phyloP scores from a whole-genome alignment of 1,140 invertebrate species.

The Homarus americanus region DNA sequence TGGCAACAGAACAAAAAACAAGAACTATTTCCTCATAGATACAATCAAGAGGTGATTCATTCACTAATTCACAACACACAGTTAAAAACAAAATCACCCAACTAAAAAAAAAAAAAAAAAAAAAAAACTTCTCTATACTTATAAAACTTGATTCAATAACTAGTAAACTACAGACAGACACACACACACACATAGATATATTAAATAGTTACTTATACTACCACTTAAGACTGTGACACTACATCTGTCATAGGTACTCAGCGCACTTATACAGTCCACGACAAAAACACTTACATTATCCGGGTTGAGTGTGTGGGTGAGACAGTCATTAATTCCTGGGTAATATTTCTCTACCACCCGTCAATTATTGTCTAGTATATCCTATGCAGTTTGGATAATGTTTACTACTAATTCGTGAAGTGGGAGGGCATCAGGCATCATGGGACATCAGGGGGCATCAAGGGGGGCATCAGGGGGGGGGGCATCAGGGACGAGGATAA shows the following conservation, averaged over 20 bases:
- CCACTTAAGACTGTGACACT: constrained; percentile 31
- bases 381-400: background rate
- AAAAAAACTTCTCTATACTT: background rate
- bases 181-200: constrained; percentile 12
- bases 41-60: background rate
- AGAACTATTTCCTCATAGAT: background rate
- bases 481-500: too few relatives aligned
- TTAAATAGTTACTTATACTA: too few relatives aligned
- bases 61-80: background rate
- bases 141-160: constrained; percentile 11
- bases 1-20: background rate
- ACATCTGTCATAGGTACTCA: constrained; percentile 41
- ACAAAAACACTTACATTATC: constrained; percentile 27
- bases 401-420: background rate
- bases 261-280: constrained; percentile 31
- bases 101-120: background rate
- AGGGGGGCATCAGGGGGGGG: too few relatives aligned
- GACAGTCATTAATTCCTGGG: background rate
- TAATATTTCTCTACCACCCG: background rate
- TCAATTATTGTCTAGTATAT: background rate
- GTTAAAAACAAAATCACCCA: background rate
- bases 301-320: constrained; percentile 1
- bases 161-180: background rate
- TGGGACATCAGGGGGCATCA: too few relatives aligned
- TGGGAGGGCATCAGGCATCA: too few relatives aligned